phyloP scores from a whole-genome alignment of 1,140 invertebrate species.

The Rhynchophorus ferrugineus region DNA sequence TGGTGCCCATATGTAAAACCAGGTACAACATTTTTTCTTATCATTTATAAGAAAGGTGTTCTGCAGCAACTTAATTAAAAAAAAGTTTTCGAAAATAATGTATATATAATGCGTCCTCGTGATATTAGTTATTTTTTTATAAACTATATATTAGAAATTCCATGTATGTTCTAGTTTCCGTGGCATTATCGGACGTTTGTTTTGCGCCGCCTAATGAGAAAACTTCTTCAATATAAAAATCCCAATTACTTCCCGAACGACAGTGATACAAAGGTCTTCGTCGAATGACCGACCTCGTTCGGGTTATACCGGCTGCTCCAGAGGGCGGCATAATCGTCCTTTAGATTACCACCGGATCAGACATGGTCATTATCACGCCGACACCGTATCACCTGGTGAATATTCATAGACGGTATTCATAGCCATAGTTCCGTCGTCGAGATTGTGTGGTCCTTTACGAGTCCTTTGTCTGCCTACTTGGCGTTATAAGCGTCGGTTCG shows the following conservation, averaged over 20 bases:
- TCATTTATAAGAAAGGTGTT: too few relatives aligned
- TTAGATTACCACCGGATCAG: conserved; percentile 10
- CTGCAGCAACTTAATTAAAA: too few relatives aligned
- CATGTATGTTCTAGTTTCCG: conserved; percentile 1
- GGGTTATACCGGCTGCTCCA: conserved; percentile 8
- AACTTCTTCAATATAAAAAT: conserved; percentile 24
- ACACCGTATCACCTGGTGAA: conserved; percentile 6
- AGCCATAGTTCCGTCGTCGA: too few relatives aligned
- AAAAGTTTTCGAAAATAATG: too few relatives aligned
- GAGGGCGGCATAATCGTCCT: conserved; percentile 18
- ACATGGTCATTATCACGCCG: conserved; percentile 6
- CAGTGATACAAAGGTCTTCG: conserved; percentile 16
- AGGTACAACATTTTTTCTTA: too few relatives aligned
- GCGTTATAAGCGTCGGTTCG: too few relatives aligned
- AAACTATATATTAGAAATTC: conserved; percentile 9
- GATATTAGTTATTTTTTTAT: too few relatives aligned
- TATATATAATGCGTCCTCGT: too few relatives aligned
- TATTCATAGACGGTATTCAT: conserved; percentile 8
- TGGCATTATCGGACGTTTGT: not conserved
- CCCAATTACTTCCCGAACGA: conserved; percentile 14
- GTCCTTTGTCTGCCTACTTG: too few relatives aligned
- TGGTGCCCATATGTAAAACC: too few relatives aligned
- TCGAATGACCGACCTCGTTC: conserved; percentile 4
- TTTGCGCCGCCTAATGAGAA: conserved; percentile 11
- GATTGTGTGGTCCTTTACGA: too few relatives aligned